These are phyloP conservation scores for Platycheirus rosarum DNA, from an alignment of 2,888 invertebrate species.

Conservation along the genomic window DNA sequence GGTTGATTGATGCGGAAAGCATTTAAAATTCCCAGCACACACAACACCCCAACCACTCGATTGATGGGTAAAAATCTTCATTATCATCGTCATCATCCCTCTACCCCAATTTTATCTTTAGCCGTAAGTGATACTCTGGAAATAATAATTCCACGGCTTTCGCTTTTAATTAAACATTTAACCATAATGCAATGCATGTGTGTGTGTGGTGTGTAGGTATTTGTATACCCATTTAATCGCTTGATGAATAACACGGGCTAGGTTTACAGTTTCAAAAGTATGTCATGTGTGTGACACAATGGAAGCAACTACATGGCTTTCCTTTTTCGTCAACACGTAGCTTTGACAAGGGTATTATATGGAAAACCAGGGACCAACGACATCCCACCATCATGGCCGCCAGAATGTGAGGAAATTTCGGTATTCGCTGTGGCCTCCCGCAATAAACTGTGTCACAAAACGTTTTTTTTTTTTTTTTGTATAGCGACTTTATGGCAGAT, in stretches of 20 bases:
- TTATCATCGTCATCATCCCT: not conserved
- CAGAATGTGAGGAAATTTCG: conserved; percentile 32
- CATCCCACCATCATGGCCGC: not conserved
- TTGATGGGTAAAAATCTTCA: conserved; percentile 33
- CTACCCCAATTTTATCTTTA: conserved; percentile 3
- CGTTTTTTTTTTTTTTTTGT: conserved; percentile 48
- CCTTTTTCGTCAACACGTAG: conserved; percentile 40
- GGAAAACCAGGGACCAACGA: not conserved
- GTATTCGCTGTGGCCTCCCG: conserved; percentile 49
- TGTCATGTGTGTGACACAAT: conserved; percentile 57
- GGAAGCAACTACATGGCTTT: conserved; percentile 62
- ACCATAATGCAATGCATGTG: conserved; percentile 4
- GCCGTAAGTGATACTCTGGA: conserved; percentile 50
- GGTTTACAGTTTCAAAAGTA: conserved; percentile 43
- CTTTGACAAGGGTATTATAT: conserved; percentile 3
- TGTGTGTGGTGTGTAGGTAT: not conserved
- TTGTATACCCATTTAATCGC: conserved; percentile 26
- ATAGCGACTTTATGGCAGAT: conserved; percentile 43
- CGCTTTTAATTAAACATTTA: conserved; percentile 65
- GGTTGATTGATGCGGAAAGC: conserved; percentile 64
- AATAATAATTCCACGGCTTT: conserved; percentile 69
- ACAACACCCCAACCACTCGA: conserved; percentile 32
- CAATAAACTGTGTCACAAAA: conserved; percentile 44
- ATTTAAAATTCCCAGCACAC: conserved; percentile 62
- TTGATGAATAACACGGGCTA: conserved; percentile 48